Base-by-base conservation (phyloP, 2,888 invertebrate genomes). In the Leucophora obtusa region DNA sequence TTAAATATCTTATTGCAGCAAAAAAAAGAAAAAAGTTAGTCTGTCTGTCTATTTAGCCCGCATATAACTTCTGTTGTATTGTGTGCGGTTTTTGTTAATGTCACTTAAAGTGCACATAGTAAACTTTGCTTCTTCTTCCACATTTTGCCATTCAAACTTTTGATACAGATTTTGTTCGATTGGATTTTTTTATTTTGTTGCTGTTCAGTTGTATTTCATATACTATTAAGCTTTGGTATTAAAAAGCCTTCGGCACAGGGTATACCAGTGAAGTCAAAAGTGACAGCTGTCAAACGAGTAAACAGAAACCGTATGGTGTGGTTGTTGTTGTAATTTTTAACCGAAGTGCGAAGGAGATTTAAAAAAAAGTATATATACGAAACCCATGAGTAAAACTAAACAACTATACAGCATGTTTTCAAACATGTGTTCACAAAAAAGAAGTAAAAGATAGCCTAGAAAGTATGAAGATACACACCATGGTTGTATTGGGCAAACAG, bases 221-320 rank as follows among this genome's bases (percentile, higher is more conserved):
- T 63, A n/a, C n/a, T n/a, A 76, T 70, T 75, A 69, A 54, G 35
- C 62, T 70, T 78, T 54, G 66, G 66, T 28, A 68, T 72, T 72
- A 66, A 78, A 53, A 72, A 56, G 69, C 71, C 72, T 78, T 72
- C 11, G 77, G 77, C 77, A 66, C n/a, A n/a, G n/a, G n/a, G n/a
- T n/a, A n/a, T n/a, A n/a, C n/a, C n/a, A n/a, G n/a, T n/a, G n/a
- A n/a, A n/a, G n/a, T n/a, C n/a, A n/a, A n/a, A n/a, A n/a, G n/a
- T n/a, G n/a, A n/a, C n/a, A n/a, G n/a, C n/a, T n/a, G n/a, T n/a
- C n/a, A n/a, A n/a, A n/a, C n/a, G n/a, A n/a, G n/a, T n/a, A n/a
- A n/a, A n/a, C n/a, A n/a, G n/a, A n/a, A n/a, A n/a, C n/a, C n/a
- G n/a, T n/a, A n/a, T n/a, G n/a, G n/a, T n/a, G n/a, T n/a, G n/a